phyloP scores from a whole-genome alignment of 2,888 invertebrate genomes.

The Glaucopsyche alexis region DNA sequence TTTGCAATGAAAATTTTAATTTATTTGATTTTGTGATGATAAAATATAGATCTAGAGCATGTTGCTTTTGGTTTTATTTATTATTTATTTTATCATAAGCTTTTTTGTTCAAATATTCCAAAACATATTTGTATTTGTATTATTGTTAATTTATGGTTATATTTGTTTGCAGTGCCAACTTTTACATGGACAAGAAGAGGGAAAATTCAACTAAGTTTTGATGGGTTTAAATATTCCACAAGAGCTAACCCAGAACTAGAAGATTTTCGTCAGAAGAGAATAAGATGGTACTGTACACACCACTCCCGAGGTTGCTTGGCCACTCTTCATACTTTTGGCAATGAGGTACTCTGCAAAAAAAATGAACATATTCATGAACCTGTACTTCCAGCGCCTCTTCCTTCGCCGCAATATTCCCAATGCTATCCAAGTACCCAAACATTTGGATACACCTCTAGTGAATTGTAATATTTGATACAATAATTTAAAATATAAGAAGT shows the following conservation, averaged over 20 bases:
- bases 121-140: too few relatives aligned
- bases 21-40: too few relatives aligned
- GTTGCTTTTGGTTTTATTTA: too few relatives aligned
- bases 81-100: too few relatives aligned
- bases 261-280: constrained; percentile 30
- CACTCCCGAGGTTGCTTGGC: constrained; percentile 48
- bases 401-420: too few relatives aligned
- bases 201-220: constrained; percentile 36
- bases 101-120: too few relatives aligned
- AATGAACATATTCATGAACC: constrained; percentile 39
- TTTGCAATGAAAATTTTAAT: not conserved
- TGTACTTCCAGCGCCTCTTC: not conserved
- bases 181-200: constrained; percentile 40
- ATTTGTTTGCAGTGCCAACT: constrained; percentile 27
- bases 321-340: constrained; percentile 42
- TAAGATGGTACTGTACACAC: constrained; percentile 49
- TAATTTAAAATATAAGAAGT: too few relatives aligned
- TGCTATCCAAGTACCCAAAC: too few relatives aligned
- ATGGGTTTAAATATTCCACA: constrained; percentile 40
- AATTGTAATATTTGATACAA: too few relatives aligned
- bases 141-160: too few relatives aligned
- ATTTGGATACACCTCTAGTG: too few relatives aligned
- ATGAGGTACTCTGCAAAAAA: constrained; percentile 37
- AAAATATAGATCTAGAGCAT: too few relatives aligned
- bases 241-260: constrained; percentile 31